These are phyloP conservation scores for Zonitis immaculata DNA, from an alignment of 2,888 invertebrate genomes.

Conservation along the genomic window DNA sequence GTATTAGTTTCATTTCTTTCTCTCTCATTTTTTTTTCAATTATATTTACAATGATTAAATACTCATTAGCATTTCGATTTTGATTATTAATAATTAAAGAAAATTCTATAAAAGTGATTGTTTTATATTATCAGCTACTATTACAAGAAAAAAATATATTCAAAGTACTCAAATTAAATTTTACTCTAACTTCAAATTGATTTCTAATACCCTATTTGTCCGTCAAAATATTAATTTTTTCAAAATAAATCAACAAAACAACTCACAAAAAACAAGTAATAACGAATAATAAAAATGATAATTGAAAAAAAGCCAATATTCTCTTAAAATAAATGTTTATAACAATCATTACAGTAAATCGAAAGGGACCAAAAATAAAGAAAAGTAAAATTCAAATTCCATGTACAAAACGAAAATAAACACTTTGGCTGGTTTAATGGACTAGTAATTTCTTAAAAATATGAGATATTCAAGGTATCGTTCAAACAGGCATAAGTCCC, in stretches of 20 bases:
- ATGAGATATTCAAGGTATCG: not conserved
- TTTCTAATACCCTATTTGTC: slow-evolving; percentile 45
- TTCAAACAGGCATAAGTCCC: too few relatives aligned
- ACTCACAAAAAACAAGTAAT: slow-evolving; percentile 17
- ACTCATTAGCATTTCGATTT: slow-evolving; percentile 4
- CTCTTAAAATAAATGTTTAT: not conserved
- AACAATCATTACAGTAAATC: slow-evolving; percentile 16
- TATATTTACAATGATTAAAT: slow-evolving; percentile 27
- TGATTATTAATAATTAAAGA: slow-evolving; percentile 8
- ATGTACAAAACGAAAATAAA: slow-evolving; percentile 26
- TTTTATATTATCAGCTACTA: slow-evolving; percentile 11
- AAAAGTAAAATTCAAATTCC: slow-evolving; percentile 12
- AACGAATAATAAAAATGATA: slow-evolving; percentile 18
- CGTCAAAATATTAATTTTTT: slow-evolving; percentile 20
- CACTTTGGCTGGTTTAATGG: slow-evolving; percentile 49
- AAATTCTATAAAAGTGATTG: slow-evolving; percentile 23
- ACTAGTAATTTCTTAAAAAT: slow-evolving; percentile 40
- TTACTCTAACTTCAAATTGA: not conserved
- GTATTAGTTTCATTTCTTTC: slow-evolving; percentile 43
- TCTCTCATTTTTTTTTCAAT: slow-evolving; percentile 26
- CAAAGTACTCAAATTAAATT: slow-evolving; percentile 7
- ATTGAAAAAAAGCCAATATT: slow-evolving; percentile 22
- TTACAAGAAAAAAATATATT: slow-evolving; percentile 11
- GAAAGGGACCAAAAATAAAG: too few relatives aligned
- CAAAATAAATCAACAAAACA: not conserved